Conservation (phyloP, 2,888 invertebrate genomes). For the Orchesellides sinensis region DNA sequence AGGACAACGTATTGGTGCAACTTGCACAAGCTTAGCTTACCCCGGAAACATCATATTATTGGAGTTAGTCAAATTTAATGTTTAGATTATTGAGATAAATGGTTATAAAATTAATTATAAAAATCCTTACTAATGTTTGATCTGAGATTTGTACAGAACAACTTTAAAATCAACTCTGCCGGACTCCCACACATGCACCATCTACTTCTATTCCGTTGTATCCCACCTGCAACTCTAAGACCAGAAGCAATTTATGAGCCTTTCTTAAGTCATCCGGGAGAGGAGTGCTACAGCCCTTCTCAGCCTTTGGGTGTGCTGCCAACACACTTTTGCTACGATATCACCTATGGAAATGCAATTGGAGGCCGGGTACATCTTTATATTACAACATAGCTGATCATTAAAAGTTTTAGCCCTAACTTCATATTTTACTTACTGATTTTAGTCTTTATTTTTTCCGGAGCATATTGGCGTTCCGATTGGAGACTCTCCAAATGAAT, state of each 20-base stretch:
- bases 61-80: too few species aligned
- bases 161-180: too few species aligned
- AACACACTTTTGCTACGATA: conserved; percentile 12
- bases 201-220: conserved; percentile 15
- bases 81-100: too few species aligned
- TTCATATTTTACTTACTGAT: not conserved
- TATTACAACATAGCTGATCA: not conserved
- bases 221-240: not conserved
- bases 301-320: not conserved
- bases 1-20: conserved; percentile 30
- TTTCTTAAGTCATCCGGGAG: conserved; percentile 18
- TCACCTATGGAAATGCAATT: conserved; percentile 15
- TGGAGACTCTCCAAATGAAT: not conserved
- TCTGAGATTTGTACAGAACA: too few species aligned
- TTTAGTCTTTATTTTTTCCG: not conserved
- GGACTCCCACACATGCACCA: conserved; percentile 17
- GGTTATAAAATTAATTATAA: too few species aligned
- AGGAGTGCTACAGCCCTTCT: conserved; percentile 18
- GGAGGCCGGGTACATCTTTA: not conserved
- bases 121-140: too few species aligned
- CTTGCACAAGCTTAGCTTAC: conserved; percentile 6
- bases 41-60: conserved; percentile 14
- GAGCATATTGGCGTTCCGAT: conserved; percentile 32
- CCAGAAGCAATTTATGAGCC: conserved; percentile 6
- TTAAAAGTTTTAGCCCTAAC: not conserved